Evolutionary conservation across 64 coral and sea anemone species (phyloP).

Genomic region (Orbicella faveolata): DNA sequence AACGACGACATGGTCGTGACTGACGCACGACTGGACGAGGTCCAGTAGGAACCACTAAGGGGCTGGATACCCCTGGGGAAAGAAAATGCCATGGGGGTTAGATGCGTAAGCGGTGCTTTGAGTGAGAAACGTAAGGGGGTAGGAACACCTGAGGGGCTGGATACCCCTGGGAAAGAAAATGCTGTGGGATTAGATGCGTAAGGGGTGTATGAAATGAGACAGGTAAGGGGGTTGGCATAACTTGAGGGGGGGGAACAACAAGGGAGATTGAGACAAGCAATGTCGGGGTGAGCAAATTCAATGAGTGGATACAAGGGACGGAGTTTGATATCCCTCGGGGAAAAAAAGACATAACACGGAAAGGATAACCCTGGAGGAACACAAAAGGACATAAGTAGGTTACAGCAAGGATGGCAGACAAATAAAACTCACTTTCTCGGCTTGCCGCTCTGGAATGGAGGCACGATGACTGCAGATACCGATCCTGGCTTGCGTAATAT

Average conservation of each 20-base stretch:
- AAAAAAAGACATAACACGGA: not conserved
- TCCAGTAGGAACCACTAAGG: constrained; percentile 61
- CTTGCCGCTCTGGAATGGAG: constrained; percentile 87
- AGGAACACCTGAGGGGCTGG: not conserved
- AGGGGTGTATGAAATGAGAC: not conserved
- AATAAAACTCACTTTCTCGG: constrained; percentile 82
- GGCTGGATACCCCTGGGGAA: constrained; percentile 77
- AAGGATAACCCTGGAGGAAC: not conserved
- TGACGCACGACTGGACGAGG: constrained; percentile 54
- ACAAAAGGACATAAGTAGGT: not conserved
- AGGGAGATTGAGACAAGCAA: not conserved
- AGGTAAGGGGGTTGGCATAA: not conserved
- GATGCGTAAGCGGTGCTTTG: too few species aligned
- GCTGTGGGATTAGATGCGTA: too few species aligned
- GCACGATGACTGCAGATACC: constrained; percentile 88
- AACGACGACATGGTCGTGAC: constrained; percentile 50
- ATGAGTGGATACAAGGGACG: not conserved
- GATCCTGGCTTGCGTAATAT: constrained; percentile 88
- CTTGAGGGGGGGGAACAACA: not conserved
- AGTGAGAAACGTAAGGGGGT: not conserved
- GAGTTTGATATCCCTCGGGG: too few species aligned
- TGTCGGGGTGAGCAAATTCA: not conserved
- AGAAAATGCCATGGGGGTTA: not conserved
- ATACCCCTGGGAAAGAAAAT: constrained; percentile 1
- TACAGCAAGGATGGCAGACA: not conserved